These are phyloP conservation scores for Caenorhabditis panamensis DNA, from an alignment of 2,888 invertebrate genomes.

Conservation along the genomic window DNA sequence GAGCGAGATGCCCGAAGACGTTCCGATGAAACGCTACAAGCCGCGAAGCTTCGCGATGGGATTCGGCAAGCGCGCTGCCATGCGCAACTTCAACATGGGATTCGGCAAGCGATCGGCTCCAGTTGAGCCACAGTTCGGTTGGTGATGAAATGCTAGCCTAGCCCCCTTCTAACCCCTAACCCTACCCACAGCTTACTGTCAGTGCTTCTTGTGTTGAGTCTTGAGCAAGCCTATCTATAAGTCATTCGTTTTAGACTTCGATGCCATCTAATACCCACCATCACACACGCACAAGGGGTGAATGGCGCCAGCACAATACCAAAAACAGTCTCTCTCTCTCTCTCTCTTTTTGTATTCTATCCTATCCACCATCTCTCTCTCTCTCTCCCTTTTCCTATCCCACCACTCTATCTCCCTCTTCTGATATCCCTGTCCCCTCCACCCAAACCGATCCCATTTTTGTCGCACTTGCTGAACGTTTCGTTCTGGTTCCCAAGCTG, in stretches of 20 bases:
- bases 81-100: constrained; percentile 68
- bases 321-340: constrained; percentile 14
- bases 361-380: too few species aligned
- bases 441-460: constrained; percentile 17
- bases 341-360: too few species aligned
- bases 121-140: constrained; percentile 29
- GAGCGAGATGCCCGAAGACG: constrained; percentile 45
- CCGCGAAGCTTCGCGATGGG: constrained; percentile 69
- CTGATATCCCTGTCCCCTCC: neutral
- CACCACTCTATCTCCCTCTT: neutral
- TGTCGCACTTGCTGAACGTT: constrained; percentile 40
- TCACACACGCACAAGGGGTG: constrained; percentile 47
- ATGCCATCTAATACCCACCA: constrained; percentile 49
- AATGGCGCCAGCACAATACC: constrained; percentile 56
- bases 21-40: constrained; percentile 61
- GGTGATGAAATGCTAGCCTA: constrained; percentile 7
- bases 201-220: constrained; percentile 32
- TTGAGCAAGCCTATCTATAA: constrained; percentile 16
- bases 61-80: constrained; percentile 68
- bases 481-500: constrained; percentile 36
- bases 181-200: constrained; percentile 1
- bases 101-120: constrained; percentile 64
- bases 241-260: constrained; percentile 51
- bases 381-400: neutral
- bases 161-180: constrained; percentile 10